Conservation (phyloP, 2,888 invertebrate genomes). For the Strigamia maritima region DNA sequence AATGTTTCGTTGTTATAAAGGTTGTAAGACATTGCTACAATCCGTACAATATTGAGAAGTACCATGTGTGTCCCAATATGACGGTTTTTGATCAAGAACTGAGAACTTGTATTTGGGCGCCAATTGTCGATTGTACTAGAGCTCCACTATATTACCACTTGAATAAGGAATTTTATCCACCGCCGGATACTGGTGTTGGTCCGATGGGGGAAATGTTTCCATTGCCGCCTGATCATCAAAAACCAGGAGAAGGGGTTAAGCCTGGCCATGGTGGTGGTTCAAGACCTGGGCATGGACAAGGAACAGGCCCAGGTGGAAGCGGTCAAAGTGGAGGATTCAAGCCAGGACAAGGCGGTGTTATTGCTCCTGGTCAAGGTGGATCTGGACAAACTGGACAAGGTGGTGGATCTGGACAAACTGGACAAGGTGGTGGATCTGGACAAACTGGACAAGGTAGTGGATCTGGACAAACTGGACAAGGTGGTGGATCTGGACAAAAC, state of each 20-base stretch:
- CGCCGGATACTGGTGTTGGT: neutral
- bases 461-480: neutral
- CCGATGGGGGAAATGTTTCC: neutral
- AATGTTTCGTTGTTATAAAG: constrained; percentile 35
- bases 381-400: no score
- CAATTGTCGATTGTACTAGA: constrained; percentile 39
- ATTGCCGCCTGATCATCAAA: neutral
- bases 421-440: neutral
- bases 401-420: no score
- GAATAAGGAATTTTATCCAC: constrained; percentile 38
- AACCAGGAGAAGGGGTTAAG: neutral
- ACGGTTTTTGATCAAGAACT: constrained; percentile 41
- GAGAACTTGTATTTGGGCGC: constrained; percentile 40
- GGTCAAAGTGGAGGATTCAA: neutral
- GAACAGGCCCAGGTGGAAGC: neutral
- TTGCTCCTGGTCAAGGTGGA: no score
- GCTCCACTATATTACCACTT: constrained; percentile 36
- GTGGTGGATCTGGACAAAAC: neutral
- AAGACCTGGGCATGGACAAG: constrained; percentile 12
- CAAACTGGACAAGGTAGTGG: neutral
- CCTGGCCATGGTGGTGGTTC: neutral
- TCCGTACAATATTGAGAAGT: constrained; percentile 20
- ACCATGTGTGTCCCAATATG: constrained; percentile 42
- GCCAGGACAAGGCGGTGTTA: neutral
- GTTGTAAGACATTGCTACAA: constrained; percentile 40